Base-by-base conservation (phyloP, 2,113 vertebrate genomes). In the Syngnathus floridae region DNA sequence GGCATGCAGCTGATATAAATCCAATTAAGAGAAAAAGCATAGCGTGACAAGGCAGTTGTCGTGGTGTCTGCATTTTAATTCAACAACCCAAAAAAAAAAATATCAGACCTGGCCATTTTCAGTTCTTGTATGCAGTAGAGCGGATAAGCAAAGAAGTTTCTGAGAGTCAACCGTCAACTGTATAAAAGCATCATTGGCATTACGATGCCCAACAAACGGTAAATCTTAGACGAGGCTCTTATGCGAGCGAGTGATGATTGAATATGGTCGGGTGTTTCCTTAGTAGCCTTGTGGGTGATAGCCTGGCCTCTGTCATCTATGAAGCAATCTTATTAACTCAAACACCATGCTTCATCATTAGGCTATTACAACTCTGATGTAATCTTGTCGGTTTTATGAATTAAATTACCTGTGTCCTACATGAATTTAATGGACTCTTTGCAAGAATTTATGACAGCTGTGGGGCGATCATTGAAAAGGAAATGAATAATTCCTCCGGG, bases 311-410 rank as follows among this genome's bases (percentile, higher is more conserved):
- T 79, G 73, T 84, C 76, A 79, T 80, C 73, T 80, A 80, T 85
- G 79, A 79, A 48, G 62, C 65, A 65, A 67, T 84, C 77, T 73
- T 79, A 85, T 87, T 84, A 87, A 84, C 73, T 86, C 78, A 80
- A 86, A 86, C 83, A 87, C 82, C 73, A 79, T 86, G 79, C 74
- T 83, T 88, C 82, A 87, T 87, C 86, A 86, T 86, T 85, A 84
- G 67, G 71, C 78, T 72, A 71, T 83, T 80, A 81, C 76, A 80
- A 74, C 69, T 80, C 37, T 12, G 70, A 84, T 86, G 79, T 82
- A 82, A 87, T 86, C 82, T 82, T 67, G 71, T 71, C 36, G 84
- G 70, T 72, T 19, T 86, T 86, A 87, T 88, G 81, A 87, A 87
- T 88, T 82, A 76, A 86, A 89, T 88, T 84, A 86, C 84, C 81